Evolutionary conservation across 2,888 invertebrate species (phyloP).

Genomic region (Phytoseiulus persimilis): DNA sequence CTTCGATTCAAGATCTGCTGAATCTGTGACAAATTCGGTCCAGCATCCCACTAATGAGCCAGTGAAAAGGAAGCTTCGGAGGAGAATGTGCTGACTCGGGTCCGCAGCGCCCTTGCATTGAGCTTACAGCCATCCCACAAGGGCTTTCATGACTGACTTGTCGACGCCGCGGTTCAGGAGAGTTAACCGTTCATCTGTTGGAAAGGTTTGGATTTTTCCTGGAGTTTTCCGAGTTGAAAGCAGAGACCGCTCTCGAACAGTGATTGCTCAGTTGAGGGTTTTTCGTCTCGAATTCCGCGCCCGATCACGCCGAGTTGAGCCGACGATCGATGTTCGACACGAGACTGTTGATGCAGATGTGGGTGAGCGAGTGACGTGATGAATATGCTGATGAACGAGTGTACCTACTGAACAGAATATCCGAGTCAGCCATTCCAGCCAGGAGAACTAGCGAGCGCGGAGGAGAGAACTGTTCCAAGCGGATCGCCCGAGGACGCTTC

Average conservation of each 20-base stretch:
- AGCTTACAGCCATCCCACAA: too few species aligned
- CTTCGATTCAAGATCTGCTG: background rate
- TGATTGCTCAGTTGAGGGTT: too few species aligned
- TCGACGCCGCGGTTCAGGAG: too few species aligned
- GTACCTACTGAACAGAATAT: background rate
- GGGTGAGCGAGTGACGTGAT: background rate
- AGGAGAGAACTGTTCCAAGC: background rate
- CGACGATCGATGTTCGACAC: too few species aligned
- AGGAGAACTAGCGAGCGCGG: background rate
- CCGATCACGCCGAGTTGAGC: too few species aligned
- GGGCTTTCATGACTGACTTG: too few species aligned
- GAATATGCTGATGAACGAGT: background rate
- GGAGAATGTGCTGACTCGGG: background rate
- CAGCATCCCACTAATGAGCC: background rate
- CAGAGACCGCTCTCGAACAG: too few species aligned
- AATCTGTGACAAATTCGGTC: background rate
- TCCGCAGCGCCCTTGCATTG: background rate
- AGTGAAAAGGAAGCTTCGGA: background rate
- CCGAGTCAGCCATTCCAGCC: background rate
- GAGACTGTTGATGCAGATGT: too few species aligned
- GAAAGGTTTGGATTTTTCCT: too few species aligned
- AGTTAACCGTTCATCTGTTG: too few species aligned
- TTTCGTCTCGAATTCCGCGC: too few species aligned
- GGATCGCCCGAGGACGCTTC: background rate
- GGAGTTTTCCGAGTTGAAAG: too few species aligned